phyloP scores from a whole-genome alignment of 2,113 vertebrate species.

The Eleginops maclovinus region DNA sequence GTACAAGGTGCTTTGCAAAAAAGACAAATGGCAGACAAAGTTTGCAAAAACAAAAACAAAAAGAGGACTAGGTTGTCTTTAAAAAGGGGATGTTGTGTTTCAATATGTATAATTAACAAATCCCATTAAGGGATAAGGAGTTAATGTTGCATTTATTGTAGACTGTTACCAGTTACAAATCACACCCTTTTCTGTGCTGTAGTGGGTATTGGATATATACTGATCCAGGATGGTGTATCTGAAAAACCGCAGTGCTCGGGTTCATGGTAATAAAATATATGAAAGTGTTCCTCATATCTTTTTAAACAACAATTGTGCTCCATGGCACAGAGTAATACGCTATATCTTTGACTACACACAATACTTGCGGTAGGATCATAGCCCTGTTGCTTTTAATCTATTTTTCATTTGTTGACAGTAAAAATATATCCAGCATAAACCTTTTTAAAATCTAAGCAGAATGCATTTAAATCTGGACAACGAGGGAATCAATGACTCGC shows the following conservation, averaged over 20 bases:
- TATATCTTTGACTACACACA: background rate
- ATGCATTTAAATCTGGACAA: background rate
- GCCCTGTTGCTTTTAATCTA: background rate
- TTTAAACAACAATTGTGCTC: background rate
- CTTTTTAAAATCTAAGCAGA: background rate
- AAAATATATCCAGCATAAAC: background rate
- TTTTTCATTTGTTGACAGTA: background rate
- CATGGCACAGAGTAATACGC: background rate
- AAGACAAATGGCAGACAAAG: background rate
- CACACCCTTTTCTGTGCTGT: no score
- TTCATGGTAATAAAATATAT: no score
- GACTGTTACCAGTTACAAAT: no score
- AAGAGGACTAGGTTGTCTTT: background rate
- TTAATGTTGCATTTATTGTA: no score
- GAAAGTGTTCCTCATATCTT: no score
- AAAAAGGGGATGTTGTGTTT: background rate
- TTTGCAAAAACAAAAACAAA: background rate
- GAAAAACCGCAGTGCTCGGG: no score
- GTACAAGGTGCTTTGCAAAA: background rate
- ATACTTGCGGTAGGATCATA: background rate
- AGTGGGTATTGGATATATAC: no score
- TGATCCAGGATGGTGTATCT: no score
- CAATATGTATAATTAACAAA: no score
- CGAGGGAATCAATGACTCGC: conserved; percentile 35
- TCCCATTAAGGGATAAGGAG: no score